phyloP scores from a whole-genome alignment of 2,888 invertebrate genomes.

The Fragum sueziense region DNA sequence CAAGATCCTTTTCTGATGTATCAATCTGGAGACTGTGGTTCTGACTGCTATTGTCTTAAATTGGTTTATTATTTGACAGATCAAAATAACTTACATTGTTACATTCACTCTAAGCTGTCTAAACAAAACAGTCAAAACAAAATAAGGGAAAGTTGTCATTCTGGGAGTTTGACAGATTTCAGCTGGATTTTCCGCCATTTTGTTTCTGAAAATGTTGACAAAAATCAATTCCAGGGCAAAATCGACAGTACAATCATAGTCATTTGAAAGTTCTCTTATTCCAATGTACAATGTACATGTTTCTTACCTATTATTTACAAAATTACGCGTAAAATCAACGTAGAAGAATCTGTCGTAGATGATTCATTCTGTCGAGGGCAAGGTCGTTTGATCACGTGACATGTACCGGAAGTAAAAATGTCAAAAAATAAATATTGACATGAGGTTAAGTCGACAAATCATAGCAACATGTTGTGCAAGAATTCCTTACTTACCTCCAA shows the following conservation, averaged over 20 bases:
- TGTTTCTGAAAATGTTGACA: not conserved
- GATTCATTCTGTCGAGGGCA: slow-evolving; percentile 44
- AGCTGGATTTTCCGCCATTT: slow-evolving; percentile 20
- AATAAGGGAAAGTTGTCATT: not conserved
- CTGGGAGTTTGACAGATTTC: slow-evolving; percentile 8
- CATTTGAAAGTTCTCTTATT: too few relatives aligned
- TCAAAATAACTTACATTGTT: too few relatives aligned
- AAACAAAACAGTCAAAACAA: too few relatives aligned
- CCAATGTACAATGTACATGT: too few relatives aligned
- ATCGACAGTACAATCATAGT: too few relatives aligned
- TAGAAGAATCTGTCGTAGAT: not conserved
- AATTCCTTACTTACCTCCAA: too few relatives aligned
- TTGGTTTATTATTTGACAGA: not conserved
- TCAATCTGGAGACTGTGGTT: too few relatives aligned
- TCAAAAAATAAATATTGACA: slow-evolving; percentile 16
- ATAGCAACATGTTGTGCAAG: not conserved
- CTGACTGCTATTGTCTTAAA: not conserved
- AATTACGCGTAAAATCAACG: not conserved
- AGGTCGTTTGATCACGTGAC: slow-evolving; percentile 61
- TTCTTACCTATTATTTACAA: not conserved
- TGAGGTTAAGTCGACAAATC: not conserved
- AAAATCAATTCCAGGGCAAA: not conserved
- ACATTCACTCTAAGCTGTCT: too few relatives aligned
- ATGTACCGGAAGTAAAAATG: slow-evolving; percentile 50
- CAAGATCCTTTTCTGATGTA: too few relatives aligned